phyloP scores from a whole-genome alignment of 2,113 vertebrate species.

The Erythrocercus mccallii region DNA sequence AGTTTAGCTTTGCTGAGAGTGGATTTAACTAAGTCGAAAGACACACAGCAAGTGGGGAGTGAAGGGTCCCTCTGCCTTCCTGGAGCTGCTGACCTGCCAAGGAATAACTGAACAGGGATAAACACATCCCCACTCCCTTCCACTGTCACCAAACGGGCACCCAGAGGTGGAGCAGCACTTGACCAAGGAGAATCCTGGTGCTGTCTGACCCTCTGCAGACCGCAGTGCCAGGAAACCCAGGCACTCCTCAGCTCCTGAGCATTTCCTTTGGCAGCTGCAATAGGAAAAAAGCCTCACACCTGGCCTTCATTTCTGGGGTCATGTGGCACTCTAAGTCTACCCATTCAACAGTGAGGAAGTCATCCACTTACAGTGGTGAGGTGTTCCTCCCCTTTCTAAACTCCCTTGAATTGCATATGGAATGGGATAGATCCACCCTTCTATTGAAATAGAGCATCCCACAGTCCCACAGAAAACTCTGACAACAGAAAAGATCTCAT shows the following conservation, averaged over 20 bases:
- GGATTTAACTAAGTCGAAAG: constrained; percentile 41
- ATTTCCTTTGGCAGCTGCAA: not conserved
- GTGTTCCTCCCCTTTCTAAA: not conserved
- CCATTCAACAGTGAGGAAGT: not conserved
- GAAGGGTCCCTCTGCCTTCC: not conserved
- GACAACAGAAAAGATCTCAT: not conserved
- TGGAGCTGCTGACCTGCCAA: not conserved
- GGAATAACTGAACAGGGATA: not conserved
- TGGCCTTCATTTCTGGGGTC: not conserved
- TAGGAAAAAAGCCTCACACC: not conserved
- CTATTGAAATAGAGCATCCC: not conserved
- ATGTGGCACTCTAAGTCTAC: not conserved
- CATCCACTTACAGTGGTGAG: not conserved
- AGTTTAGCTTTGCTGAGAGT: constrained; percentile 43
- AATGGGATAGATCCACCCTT: not conserved
- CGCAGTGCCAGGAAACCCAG: not conserved
- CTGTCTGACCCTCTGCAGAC: not conserved
- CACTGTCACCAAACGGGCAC: not conserved
- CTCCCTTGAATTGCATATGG: not conserved
- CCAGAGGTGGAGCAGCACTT: not conserved
- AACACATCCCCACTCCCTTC: not conserved
- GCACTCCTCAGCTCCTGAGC: not conserved
- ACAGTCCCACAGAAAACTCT: not conserved
- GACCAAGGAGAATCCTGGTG: not conserved
- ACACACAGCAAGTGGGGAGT: not conserved